These are phyloP conservation scores for Anoplopoma fimbria DNA, from an alignment of 2,113 vertebrate genomes.

Conservation along the genomic window DNA sequence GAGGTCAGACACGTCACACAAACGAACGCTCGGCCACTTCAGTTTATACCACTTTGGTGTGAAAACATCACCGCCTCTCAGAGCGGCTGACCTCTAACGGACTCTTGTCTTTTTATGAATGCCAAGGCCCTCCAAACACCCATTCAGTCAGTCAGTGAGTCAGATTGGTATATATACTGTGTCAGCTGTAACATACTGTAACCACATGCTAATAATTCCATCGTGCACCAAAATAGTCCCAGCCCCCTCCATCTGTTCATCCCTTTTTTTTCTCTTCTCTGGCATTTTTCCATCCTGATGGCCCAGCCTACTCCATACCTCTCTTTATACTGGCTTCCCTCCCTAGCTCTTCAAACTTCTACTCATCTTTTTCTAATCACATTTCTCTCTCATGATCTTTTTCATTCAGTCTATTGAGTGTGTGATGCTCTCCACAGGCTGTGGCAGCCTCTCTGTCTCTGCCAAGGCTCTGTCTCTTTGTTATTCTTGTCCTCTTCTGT, in stretches of 20 bases:
- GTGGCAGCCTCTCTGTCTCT: slow-evolving; percentile 54
- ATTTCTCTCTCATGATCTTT: slow-evolving; percentile 54
- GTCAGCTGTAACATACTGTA: slow-evolving; percentile 78
- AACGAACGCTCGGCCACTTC: background rate
- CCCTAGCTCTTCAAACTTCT: slow-evolving; percentile 57
- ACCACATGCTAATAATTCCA: slow-evolving; percentile 76
- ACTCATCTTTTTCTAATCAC: slow-evolving; percentile 54
- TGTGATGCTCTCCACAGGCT: slow-evolving; percentile 49
- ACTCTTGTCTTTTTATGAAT: slow-evolving; percentile 51
- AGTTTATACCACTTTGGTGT: background rate
- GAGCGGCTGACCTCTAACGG: background rate
- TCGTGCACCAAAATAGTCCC: slow-evolving; percentile 71
- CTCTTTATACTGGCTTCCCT: slow-evolving; percentile 17
- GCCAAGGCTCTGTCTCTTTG: slow-evolving; percentile 58
- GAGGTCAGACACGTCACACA: background rate
- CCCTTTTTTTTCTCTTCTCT: slow-evolving; percentile 50
- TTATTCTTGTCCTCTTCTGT: slow-evolving; percentile 53
- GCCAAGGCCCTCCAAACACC: slow-evolving; percentile 11
- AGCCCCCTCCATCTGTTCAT: slow-evolving; percentile 80
- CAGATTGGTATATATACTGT: slow-evolving; percentile 54
- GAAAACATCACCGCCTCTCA: background rate
- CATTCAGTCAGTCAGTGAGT: slow-evolving; percentile 42
- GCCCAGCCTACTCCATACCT: slow-evolving; percentile 10
- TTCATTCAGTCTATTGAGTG: slow-evolving; percentile 60
- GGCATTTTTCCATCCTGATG: slow-evolving; percentile 33